Base-by-base conservation (phyloP, 1,140 invertebrate species). In the Triops longicaudatus region DNA sequence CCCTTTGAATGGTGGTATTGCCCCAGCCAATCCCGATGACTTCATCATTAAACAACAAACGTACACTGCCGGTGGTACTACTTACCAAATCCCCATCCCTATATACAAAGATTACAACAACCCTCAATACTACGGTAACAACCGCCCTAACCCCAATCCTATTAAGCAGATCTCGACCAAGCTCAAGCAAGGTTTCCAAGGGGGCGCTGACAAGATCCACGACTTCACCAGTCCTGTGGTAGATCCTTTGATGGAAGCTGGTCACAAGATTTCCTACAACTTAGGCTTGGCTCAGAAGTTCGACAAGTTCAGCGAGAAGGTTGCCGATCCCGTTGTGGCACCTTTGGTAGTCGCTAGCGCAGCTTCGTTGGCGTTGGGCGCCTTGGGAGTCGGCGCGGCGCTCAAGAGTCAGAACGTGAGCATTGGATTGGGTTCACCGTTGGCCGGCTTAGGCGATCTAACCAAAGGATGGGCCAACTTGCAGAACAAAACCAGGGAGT, bases 181-280 rank as follows among this genome's bases (percentile, higher is more conserved):
- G 42, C 26, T 78, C 5, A 78, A 77, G 81, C 90, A 89, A 77
- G 90, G 90, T 72, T 86, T 93, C 12, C 88, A 90, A 77, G 90
- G 84, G 44, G 88, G 91, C 0, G 89, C 91, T 41, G 88, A 91
- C 80, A 89, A 87, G 26, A 88, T 93, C 63, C 88, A 90, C 17
- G 88, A 90, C 79, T 82, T 92, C 1, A 90, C 91, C 0, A 85
- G 88, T 63, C 90, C 91, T 0, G 90, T 92, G 1, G 85, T 91
- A 12, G 90, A 91, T 77, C 91, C 91, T 1, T 78, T 92, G 3
- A 87, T 91, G 0, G 91, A 92, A 83, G 91, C 91, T 0, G 91
- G 91, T 0, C 90, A 92, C 3, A 92, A 92, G 83, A 91, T 91
- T 75, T 90, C 90, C 1, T 86, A 91, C 76, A 93, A 92, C 82